These are phyloP conservation scores for Papilio glaucus DNA, from an alignment of 1,140 invertebrate genomes.

Conservation along the genomic window DNA sequence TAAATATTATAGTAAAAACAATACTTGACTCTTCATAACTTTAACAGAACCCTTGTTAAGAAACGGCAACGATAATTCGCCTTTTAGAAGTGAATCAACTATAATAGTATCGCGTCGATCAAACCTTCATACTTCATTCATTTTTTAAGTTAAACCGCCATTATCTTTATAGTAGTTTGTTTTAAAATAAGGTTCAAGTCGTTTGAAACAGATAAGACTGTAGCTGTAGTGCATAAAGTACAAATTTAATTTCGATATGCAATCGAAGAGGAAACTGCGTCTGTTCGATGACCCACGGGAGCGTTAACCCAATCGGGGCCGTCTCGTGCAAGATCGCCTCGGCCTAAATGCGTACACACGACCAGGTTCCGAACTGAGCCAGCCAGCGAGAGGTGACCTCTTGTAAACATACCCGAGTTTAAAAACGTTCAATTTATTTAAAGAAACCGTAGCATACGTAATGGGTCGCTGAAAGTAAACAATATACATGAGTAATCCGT, in stretches of 20 bases:
- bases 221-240: neutral
- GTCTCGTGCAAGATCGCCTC: slow-evolving; percentile 3
- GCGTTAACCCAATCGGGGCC: slow-evolving; percentile 28
- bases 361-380: neutral
- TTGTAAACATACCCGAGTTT: slow-evolving; percentile 23
- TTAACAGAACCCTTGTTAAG: no score
- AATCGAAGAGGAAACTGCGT: neutral
- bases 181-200: neutral
- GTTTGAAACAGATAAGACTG: neutral
- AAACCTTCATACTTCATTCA: no score
- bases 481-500: slow-evolving; percentile 31
- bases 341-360: slow-evolving; percentile 26
- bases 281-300: slow-evolving; percentile 24
- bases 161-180: no score
- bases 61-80: no score
- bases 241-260: slow-evolving; percentile 29
- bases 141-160: no score
- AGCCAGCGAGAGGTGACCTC: neutral
- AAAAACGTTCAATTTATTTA: slow-evolving; percentile 33
- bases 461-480: slow-evolving; percentile 34
- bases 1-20: no score
- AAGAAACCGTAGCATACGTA: slow-evolving; percentile 32
- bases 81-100: no score
- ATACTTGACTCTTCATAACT: no score
- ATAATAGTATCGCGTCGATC: no score